phyloP scores from a whole-genome alignment of 2,797 vertebrate species.

The Morelia viridis region DNA sequence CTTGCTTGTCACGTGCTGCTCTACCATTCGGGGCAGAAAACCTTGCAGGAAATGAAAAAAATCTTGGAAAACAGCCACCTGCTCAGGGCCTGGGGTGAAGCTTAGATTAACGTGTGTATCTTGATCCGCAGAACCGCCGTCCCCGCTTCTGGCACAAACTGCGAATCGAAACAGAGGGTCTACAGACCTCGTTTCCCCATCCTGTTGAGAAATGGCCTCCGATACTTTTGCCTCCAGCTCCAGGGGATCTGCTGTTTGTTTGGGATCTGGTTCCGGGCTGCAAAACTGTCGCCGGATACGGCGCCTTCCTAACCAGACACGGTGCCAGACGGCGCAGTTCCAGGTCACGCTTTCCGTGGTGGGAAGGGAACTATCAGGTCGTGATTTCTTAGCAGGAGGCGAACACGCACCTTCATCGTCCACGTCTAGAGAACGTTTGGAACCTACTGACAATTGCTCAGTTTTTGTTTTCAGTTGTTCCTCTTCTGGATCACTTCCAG shows the following conservation, averaged over 20 bases:
- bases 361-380: slow-evolving; percentile 49
- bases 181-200: background rate
- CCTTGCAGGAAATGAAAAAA: slow-evolving; percentile 87
- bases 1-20: slow-evolving; percentile 45
- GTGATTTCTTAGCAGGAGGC: rapidly evolving
- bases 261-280: background rate
- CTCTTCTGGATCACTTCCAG: background rate
- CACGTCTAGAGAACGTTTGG: background rate
- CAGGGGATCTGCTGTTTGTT: slow-evolving; percentile 66
- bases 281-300: slow-evolving; percentile 80
- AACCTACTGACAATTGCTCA: background rate
- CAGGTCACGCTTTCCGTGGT: slow-evolving; percentile 62
- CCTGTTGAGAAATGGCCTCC: slow-evolving; percentile 70
- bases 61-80: slow-evolving; percentile 75
- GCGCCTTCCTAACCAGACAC: slow-evolving; percentile 85
- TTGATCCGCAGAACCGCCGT: rapidly evolving
- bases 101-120: slow-evolving; percentile 24
- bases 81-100: slow-evolving; percentile 70
- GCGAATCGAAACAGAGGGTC: slow-evolving; percentile 75
- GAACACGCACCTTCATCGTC: rapidly evolving
- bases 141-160: slow-evolving; percentile 65
- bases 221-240: slow-evolving; percentile 83
- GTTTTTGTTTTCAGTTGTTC: background rate
- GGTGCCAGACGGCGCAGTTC: slow-evolving; percentile 77
- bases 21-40: slow-evolving; percentile 82